Base-by-base conservation (phyloP, 2,113 vertebrate genomes). In the Megaptera novaeangliae region DNA sequence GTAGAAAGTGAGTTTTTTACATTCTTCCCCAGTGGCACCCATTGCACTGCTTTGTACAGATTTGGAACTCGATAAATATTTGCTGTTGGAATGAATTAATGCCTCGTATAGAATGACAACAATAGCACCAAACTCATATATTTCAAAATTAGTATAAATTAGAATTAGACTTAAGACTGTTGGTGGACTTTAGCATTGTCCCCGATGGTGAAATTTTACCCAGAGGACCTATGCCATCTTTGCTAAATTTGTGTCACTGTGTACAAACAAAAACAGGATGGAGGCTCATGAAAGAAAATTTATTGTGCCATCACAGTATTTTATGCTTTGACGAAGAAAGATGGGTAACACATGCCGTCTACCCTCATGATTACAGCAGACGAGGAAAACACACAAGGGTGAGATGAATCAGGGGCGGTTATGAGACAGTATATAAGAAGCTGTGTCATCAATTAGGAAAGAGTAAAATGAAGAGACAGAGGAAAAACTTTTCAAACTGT, bases 291-390 rank as follows among this genome's bases (percentile, higher is more conserved):
- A 74, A 13, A 61, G 72, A 21, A 8, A 3, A 12, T 1, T 36
- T 2, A 20, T 7, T 8, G 3, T 2, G 1, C 0, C 7, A 6
- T 39, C 10, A 17, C 0, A 2, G 5, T 11, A 34, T 23, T 39
- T 23, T 4, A 17, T 1, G 3, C 41, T 18, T 2, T 36, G 64
- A 59, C 52, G 17, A 20, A 36, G 14, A 25, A 52, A 46, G 3
- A 55, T 2, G 0, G 9, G 0, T 3, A 36, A 55, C 4, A 8
- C 4, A 0, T 5, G 23, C 0, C 23, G 1, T 55, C 9, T 29
- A 14, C 1, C 2, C n/a, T n/a, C 59, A 6, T 5, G 46, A 72
- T 17, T 2, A 18, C 0, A 4, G 5, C 21, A 1, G 10, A 63
- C 13, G 4, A 81, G 25, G 3, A 49, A 18, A 29, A 21, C 5